A percentile compares a stretch with the other conserved stretches of the same genome.
phyloP scores from a whole-genome alignment of 2,113 vertebrate genomes.

The Pterophyllum scalare region DNA sequence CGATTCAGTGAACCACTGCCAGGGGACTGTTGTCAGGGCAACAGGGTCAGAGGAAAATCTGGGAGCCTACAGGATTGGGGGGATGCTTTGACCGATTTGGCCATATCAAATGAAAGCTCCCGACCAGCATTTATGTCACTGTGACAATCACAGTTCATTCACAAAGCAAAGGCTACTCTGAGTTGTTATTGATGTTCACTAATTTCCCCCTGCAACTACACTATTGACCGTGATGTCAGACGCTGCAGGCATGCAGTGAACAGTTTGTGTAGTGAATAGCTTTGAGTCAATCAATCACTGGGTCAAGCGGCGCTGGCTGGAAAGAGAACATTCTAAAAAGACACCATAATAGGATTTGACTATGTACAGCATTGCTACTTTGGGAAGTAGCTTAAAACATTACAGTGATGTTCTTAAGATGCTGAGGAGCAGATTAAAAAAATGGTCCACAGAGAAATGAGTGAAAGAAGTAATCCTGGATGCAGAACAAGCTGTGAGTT shows the following conservation, averaged over 20 bases:
- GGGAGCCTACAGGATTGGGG: conserved; percentile 25
- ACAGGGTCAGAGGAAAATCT: conserved; percentile 70
- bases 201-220: conserved; percentile 26
- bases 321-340: conserved; percentile 38
- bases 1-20: conserved; percentile 45
- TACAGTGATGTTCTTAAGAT: not conserved
- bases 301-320: conserved; percentile 13
- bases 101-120: conserved; percentile 53
- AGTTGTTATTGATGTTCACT: conserved; percentile 57
- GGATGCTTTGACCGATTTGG: conserved; percentile 50
- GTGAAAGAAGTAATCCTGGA: conserved; percentile 28
- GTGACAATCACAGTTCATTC: conserved; percentile 54
- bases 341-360: not conserved
- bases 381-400: not conserved
- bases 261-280: conserved; percentile 37
- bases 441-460: conserved; percentile 26
- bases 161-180: conserved; percentile 38
- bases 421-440: conserved; percentile 30
- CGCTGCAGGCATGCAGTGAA: conserved; percentile 36
- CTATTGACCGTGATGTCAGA: conserved; percentile 36
- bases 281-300: conserved; percentile 27
- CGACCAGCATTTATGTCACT: conserved; percentile 36
- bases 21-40: conserved; percentile 72
- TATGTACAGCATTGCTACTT: not conserved
- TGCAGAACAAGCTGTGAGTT: conserved; percentile 27